phyloP scores from a whole-genome alignment of 2,888 invertebrate genomes.

The Germaria angustata region DNA sequence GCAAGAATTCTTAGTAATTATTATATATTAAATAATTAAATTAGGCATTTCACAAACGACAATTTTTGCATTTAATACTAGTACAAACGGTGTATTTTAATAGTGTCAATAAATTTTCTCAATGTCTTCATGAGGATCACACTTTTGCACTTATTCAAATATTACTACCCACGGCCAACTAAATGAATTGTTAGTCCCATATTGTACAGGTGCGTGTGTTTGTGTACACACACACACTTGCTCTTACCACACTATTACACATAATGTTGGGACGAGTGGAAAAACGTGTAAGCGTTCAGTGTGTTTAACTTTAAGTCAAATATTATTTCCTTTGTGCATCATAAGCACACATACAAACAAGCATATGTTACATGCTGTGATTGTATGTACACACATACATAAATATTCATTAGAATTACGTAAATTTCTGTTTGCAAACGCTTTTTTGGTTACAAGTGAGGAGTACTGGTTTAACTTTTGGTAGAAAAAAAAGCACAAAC shows the following conservation, averaged over 20 bases:
- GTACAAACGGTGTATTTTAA: not conserved
- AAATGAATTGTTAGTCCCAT: constrained; percentile 7
- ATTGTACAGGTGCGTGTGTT: not conserved
- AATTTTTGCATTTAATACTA: not conserved
- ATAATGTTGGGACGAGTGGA: not conserved
- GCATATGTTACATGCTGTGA: not conserved
- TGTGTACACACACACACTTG: not conserved
- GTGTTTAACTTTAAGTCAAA: constrained; percentile 50
- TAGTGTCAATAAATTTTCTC: constrained; percentile 15
- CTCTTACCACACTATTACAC: not conserved
- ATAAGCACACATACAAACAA: not conserved
- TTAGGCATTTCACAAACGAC: too few relatives aligned
- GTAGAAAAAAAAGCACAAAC: not conserved
- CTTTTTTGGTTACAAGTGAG: constrained; percentile 8
- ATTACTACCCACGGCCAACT: not conserved
- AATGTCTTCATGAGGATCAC: constrained; percentile 34
- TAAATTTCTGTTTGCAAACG: constrained; percentile 10
- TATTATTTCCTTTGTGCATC: constrained; percentile 37
- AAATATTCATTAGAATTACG: constrained; percentile 23
- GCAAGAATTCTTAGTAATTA: too few relatives aligned
- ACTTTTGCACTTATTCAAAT: constrained; percentile 43
- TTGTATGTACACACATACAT: not conserved
- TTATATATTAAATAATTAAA: too few relatives aligned
- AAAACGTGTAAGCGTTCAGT: constrained; percentile 10
- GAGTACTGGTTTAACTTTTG: constrained; percentile 34